Evolutionary conservation across 2,797 vertebrate species (phyloP), one percentile per base, ranked within the genome.

Genomic region (Phoeniculus purpureus): DNA sequence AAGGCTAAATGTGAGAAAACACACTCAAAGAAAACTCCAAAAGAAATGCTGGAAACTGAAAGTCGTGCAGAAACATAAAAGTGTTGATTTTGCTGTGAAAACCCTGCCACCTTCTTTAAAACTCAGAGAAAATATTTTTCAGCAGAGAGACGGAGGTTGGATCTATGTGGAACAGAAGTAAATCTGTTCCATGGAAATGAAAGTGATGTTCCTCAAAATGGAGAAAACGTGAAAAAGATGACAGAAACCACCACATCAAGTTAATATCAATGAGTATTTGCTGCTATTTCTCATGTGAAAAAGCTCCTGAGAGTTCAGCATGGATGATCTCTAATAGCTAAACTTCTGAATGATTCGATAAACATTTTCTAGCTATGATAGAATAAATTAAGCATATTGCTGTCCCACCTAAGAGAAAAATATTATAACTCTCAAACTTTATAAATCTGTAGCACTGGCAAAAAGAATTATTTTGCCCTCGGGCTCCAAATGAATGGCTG

Each of bases 381-480:
- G 32, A 87, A 34, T 31, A 18, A 62, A 76, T 37, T 40, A 87
- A 84, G 32, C 16, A 16, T 71, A 85, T 83, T 81, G 60, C 70
- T 85, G 27, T n/a, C 25, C 27, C 62, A 90, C 67, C 68, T 66
- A 68, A 59, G 51, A 66, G 12, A 79, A 84, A 86, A 88, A 77
- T 4, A 1, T 82, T 92, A 64, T 72, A 52, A 87, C 14, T 21
- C 7, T 95, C 37, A 79, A 90, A 83, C 22, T 73, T 93, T 52
- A 79, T 90, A 81, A 75, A 60, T 79, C 52, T 77, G 5, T 25
- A 70, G 22, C 23, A 66, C 31, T 20, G 18, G 62, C 62, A 12
- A 61, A 89, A 89, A 64, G 12, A 87, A 73, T 93, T 93, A 80
- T 87, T 90, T 81, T 85, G 50, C 81, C 94, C 71, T 77, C 59